Percentiles rank a stretch among this genome's conserved stretches.
These are phyloP conservation scores for Ctenopoma kingsleyae DNA, from an alignment of 2,797 vertebrate genomes.

Conservation along the genomic window DNA sequence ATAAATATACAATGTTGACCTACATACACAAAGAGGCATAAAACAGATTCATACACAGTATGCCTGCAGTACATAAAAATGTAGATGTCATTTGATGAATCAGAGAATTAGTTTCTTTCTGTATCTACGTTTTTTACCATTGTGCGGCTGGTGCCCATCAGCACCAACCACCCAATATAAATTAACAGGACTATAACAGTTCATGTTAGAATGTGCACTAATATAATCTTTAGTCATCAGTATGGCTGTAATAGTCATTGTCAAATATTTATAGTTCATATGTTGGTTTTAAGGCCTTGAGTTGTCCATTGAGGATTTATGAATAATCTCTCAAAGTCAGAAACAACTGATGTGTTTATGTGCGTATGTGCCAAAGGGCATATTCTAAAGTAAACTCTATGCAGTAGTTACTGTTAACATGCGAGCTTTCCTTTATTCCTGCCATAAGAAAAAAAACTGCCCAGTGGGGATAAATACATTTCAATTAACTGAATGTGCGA, in stretches of 20 bases:
- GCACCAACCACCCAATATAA: background rate
- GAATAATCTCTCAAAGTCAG: constrained; percentile 37
- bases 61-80: constrained; percentile 20
- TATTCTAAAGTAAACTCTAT: constrained; percentile 45
- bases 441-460: constrained; percentile 24
- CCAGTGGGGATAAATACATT: constrained; percentile 59
- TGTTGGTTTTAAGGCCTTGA: constrained; percentile 29
- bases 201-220: constrained; percentile 12
- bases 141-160: no score
- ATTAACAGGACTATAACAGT: constrained; percentile 17
- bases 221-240: constrained; percentile 7
- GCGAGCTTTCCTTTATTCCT: constrained; percentile 24
- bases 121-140: background rate
- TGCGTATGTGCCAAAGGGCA: constrained; percentile 34
- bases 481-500: constrained; percentile 60
- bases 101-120: background rate
- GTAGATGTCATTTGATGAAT: constrained; percentile 23
- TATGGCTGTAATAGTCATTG: background rate
- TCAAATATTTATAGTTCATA: constrained; percentile 21
- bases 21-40: constrained; percentile 34
- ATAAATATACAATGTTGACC: constrained; percentile 50
- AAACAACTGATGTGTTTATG: constrained; percentile 49
- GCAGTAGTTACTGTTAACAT: constrained; percentile 33
- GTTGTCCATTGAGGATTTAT: constrained; percentile 27
- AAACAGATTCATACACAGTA: constrained; percentile 24